Evolutionary conservation across 2,797 vertebrate genomes (phyloP).

Genomic region (Coracias cyanogaster): DNA sequence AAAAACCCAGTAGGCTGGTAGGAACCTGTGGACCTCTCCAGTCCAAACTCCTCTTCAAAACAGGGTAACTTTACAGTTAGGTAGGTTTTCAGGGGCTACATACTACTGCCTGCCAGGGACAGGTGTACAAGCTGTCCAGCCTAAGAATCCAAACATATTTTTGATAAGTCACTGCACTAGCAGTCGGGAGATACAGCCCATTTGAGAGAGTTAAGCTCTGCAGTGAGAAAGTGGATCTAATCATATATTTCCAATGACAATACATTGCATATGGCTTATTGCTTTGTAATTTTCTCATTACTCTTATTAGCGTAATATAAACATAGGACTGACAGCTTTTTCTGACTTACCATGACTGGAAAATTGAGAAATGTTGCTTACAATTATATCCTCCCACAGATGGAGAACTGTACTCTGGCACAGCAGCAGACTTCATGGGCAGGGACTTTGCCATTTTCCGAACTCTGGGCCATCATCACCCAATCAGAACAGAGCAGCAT

Average conservation of each 20-base stretch:
- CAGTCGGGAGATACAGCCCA: neutral
- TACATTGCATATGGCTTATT: neutral
- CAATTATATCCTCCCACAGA: conserved; percentile 80
- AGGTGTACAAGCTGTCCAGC: neutral
- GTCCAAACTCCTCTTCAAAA: neutral
- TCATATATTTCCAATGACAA: neutral
- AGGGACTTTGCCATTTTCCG: conserved; percentile 98
- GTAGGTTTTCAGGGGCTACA: neutral
- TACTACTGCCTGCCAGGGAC: neutral
- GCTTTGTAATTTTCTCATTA: conserved; percentile 12
- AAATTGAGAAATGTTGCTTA: conserved; percentile 27
- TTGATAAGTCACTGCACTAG: neutral
- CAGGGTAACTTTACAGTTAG: neutral
- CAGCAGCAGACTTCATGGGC: conserved; percentile 98
- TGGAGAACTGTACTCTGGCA: conserved; percentile 96
- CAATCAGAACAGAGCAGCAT: conserved; percentile 97
- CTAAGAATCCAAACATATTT: neutral
- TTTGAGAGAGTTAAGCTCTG: neutral
- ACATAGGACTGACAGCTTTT: conserved; percentile 19
- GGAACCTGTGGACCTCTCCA: neutral
- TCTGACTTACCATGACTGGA: conserved; percentile 43
- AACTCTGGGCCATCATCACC: conserved; percentile 95
- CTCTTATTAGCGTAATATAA: neutral
- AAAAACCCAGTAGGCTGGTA: neutral
- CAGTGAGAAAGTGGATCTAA: neutral